Evolutionary conservation across 2,888 invertebrate genomes (phyloP), one percentile per base, ranked within the genome.

Genomic region (Cosmia pyralina): DNA sequence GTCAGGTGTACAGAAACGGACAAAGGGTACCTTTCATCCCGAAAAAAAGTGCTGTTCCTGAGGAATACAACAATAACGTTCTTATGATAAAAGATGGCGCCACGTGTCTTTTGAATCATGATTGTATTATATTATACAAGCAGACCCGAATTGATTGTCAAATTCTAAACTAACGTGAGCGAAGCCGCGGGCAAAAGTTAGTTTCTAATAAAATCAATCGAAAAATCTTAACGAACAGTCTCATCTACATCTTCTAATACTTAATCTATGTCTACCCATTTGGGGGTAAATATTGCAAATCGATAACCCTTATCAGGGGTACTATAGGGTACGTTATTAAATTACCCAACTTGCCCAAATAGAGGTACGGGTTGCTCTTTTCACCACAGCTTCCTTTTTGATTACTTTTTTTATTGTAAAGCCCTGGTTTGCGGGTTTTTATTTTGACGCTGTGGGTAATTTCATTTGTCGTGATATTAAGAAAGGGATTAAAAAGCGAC

Each of bases 251-350:
- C 46, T n/a, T 15, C 28, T 6, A 64, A 73, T 68, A 77, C 69
- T 73, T 85, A 88, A 79, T 89, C 90, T 88, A 69, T 88, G 88
- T 59, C 67, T 67, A 81, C 85, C 82, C 87, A 81, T 86, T 87
- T 80, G 67, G 82, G 91, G 90, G 92, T 90, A 92, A 93, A 93
- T 92, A 93, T 93, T 90, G 92, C 89, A 85, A 93, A 93, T 93
- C 93, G 90, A 94, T 93, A 91, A 82, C 86, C 89, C 92, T 92
- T 92, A 93, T 92, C 93, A 88, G 77, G 64, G 83, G 82, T 81
- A 81, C 86, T 87, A 77, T 6, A 6, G 86, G 83, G 87, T 77
- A 75, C 82, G 90, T 92, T 93, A 93, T 93, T 93, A 92, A 93
- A 93, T 94, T 92, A 92, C 91, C 88, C 88, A 81, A 87, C 86